Evolutionary conservation across 1,140 invertebrate species (phyloP).

Genomic region (Camponotus floridanus): DNA sequence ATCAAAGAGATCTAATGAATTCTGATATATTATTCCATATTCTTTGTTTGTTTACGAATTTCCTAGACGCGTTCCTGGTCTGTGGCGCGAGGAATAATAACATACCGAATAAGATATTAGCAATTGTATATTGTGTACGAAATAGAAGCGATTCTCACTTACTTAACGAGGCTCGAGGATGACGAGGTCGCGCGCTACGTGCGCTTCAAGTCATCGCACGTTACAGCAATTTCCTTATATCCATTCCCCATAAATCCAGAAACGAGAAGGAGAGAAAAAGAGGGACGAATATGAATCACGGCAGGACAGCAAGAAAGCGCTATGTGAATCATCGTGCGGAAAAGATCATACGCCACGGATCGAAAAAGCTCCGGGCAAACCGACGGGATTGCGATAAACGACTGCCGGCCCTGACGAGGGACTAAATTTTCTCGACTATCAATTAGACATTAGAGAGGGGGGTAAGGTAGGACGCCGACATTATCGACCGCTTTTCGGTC

Average conservation of each 20-base stretch:
- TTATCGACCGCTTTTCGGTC: slow-evolving; percentile 1
- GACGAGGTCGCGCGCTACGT: slow-evolving; percentile 23
- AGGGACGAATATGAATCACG: slow-evolving; percentile 38
- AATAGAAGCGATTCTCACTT: slow-evolving; percentile 7
- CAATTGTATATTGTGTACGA: no score
- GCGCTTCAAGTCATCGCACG: slow-evolving; percentile 3
- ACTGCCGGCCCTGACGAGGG: neutral
- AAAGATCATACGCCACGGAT: neutral
- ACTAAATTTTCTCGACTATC: neutral
- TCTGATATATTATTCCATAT: neutral
- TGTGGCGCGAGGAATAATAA: neutral
- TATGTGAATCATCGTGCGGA: slow-evolving; percentile 42
- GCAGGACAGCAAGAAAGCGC: slow-evolving; percentile 17
- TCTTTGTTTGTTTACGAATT: slow-evolving; percentile 34
- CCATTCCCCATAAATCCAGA: slow-evolving; percentile 9
- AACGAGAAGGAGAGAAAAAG: neutral
- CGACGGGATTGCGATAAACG: neutral
- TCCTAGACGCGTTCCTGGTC: neutral
- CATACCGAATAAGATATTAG: neutral
- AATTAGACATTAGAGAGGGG: neutral
- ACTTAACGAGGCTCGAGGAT: slow-evolving; percentile 8
- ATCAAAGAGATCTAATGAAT: neutral
- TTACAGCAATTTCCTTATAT: slow-evolving; percentile 44
- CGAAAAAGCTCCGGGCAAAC: neutral
- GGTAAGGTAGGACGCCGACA: neutral